Conservation (phyloP, 2,797 vertebrate species). For the Xenopus petersii region DNA sequence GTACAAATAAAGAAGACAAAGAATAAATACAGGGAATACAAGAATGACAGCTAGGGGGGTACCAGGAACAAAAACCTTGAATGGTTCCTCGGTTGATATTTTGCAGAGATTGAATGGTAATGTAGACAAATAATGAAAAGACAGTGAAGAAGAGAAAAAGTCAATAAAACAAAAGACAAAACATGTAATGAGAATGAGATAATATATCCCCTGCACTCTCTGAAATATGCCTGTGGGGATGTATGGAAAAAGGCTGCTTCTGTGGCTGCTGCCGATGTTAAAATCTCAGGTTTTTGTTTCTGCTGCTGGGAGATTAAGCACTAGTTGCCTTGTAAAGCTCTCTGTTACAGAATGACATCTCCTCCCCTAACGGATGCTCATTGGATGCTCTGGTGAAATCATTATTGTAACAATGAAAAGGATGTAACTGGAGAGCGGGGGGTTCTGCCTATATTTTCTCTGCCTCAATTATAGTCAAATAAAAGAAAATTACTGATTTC, state of each 20-base stretch:
- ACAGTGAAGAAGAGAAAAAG: neutral
- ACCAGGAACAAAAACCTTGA: no score
- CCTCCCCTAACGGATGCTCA: constrained; percentile 37
- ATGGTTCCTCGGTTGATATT: no score
- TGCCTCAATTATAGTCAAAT: no score
- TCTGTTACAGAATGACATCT: constrained; percentile 19
- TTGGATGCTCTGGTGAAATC: constrained; percentile 25
- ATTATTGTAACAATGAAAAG: constrained; percentile 16
- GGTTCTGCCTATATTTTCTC: neutral
- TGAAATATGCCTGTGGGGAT: neutral
- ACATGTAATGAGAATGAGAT: neutral
- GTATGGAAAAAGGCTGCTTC: constrained; percentile 10
- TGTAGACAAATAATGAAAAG: neutral
- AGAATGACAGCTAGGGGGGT: neutral
- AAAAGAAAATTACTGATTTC: no score
- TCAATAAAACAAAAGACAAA: neutral
- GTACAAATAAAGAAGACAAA: neutral
- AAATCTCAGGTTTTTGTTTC: constrained; percentile 18
- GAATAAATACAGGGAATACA: neutral
- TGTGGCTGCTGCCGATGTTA: constrained; percentile 7
- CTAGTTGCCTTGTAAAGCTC: constrained; percentile 40
- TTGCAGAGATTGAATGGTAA: no score
- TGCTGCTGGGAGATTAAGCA: constrained; percentile 17
- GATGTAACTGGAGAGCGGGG: constrained; percentile 3
- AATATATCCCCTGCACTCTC: constrained; percentile 10